Conservation (phyloP, 2,888 invertebrate species). For the Siphonodentalium dalli region DNA sequence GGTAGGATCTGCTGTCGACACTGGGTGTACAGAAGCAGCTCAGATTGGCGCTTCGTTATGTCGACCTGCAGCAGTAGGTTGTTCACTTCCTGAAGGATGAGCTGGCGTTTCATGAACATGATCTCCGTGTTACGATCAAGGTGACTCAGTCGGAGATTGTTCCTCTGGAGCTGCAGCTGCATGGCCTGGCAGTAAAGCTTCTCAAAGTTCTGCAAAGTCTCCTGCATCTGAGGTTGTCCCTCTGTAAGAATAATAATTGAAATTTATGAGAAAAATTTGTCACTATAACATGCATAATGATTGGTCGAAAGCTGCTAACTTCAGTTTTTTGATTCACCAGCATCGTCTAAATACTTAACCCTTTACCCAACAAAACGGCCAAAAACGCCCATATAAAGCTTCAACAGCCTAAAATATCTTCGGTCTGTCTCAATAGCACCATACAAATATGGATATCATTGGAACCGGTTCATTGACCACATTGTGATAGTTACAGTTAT, state of each 20-base stretch:
- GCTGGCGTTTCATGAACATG: conserved; percentile 59
- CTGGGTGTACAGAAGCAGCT: conserved; percentile 52
- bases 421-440: too few relatives aligned
- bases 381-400: too few relatives aligned
- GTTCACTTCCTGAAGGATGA: conserved; percentile 60
- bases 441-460: too few relatives aligned
- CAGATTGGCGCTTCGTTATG: conserved; percentile 53
- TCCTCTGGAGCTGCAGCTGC: conserved; percentile 60
- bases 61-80: conserved; percentile 59
- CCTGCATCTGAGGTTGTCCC: conserved; percentile 48
- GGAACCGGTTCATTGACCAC: too few relatives aligned
- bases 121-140: conserved; percentile 59
- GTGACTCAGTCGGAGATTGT: conserved; percentile 55
- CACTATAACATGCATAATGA: background rate
- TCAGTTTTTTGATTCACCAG: too few relatives aligned
- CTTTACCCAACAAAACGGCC: too few relatives aligned
- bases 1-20: conserved; percentile 38
- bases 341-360: too few relatives aligned
- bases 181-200: conserved; percentile 56
- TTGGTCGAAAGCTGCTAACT: too few relatives aligned
- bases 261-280: background rate
- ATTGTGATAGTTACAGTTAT: too few relatives aligned
- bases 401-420: too few relatives aligned
- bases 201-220: conserved; percentile 53
- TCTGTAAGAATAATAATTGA: conserved; percentile 34